phyloP scores from a whole-genome alignment of 2,888 invertebrate genomes.

The Nymphalis polychloros region DNA sequence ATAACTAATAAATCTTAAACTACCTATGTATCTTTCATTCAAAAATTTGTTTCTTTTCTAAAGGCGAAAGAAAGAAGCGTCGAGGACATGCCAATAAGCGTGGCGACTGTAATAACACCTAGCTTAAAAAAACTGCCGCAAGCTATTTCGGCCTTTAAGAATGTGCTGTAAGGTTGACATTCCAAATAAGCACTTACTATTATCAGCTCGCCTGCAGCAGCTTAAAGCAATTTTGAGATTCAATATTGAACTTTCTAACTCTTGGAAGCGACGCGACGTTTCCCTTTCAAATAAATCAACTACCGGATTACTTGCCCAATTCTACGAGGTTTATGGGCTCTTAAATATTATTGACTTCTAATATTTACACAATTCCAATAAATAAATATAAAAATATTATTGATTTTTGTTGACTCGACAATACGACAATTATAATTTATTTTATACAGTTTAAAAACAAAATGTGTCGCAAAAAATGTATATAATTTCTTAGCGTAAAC shows the following conservation, averaged over 20 bases:
- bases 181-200: slow-evolving; percentile 61
- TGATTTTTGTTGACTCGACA: slow-evolving; percentile 17
- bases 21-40: too few species aligned
- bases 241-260: slow-evolving; percentile 78
- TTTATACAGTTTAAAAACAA: too few species aligned
- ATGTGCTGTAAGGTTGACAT: slow-evolving; percentile 65
- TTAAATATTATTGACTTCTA: slow-evolving; percentile 32
- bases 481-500: too few species aligned
- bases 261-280: slow-evolving; percentile 68
- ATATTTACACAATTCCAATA: slow-evolving; percentile 23
- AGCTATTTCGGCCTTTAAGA: slow-evolving; percentile 60
- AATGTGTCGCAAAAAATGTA: too few species aligned
- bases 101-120: slow-evolving; percentile 71
- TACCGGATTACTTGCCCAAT: slow-evolving; percentile 45
- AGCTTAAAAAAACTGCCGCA: slow-evolving; percentile 52
- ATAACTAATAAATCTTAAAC: neutral
- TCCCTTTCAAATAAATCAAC: slow-evolving; percentile 62
- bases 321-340: slow-evolving; percentile 41
- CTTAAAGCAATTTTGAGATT: slow-evolving; percentile 78
- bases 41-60: slow-evolving; percentile 43
- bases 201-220: slow-evolving; percentile 69
- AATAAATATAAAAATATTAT: too few species aligned
- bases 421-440: slow-evolving; percentile 3
- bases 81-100: slow-evolving; percentile 77
- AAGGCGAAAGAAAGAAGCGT: slow-evolving; percentile 66